Conservation (phyloP, 1,140 invertebrate genomes). For the Camponotus vicinus region DNA sequence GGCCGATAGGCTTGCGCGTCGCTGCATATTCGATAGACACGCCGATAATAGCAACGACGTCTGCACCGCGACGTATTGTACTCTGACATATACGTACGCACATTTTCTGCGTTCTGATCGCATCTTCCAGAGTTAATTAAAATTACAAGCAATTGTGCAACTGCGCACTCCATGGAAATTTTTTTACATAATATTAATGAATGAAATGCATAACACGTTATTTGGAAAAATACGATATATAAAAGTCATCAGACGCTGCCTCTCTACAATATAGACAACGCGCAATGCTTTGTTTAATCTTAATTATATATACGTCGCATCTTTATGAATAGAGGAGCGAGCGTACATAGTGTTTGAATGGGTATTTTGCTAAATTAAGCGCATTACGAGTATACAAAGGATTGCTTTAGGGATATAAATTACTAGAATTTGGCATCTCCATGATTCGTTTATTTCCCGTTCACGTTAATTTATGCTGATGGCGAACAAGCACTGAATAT, state of each 20-base stretch:
- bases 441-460: constrained; percentile 1
- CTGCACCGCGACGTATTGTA: constrained; percentile 29
- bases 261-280: background rate
- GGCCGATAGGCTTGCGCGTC: constrained; percentile 54
- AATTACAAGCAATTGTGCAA: constrained; percentile 58
- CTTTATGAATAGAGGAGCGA: constrained; percentile 9
- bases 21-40: constrained; percentile 71
- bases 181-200: constrained; percentile 10
- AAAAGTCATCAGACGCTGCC: background rate
- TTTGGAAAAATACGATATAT: background rate
- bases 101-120: constrained; percentile 25
- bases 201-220: background rate
- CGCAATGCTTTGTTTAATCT: constrained; percentile 33
- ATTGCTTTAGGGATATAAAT: constrained; percentile 41
- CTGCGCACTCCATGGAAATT: background rate
- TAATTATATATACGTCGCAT: constrained; percentile 12
- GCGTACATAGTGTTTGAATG: constrained; percentile 23
- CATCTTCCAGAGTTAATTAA: constrained; percentile 50
- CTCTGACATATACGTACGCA: background rate
- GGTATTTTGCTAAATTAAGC: constrained; percentile 50
- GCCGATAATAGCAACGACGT: constrained; percentile 61
- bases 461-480: constrained; percentile 25
- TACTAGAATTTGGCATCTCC: constrained; percentile 35
- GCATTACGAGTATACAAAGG: constrained; percentile 44
- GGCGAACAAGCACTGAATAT: background rate